phyloP scores from a whole-genome alignment of 2,113 vertebrate species.

The Sapayoa aenigma region DNA sequence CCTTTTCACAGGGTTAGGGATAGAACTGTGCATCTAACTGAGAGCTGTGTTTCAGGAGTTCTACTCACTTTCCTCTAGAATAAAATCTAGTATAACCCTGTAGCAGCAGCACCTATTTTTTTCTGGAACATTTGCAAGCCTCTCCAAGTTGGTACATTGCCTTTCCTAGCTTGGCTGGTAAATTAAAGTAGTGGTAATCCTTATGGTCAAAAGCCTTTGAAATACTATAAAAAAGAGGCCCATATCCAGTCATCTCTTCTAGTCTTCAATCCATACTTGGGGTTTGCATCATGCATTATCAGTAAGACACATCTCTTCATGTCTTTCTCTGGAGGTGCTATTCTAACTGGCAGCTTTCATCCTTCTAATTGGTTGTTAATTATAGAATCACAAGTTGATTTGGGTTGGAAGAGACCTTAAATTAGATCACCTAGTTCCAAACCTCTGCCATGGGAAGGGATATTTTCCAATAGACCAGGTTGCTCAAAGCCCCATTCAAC shows the following conservation, averaged over 20 bases:
- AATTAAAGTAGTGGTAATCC: background rate
- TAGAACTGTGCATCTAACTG: background rate
- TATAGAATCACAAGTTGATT: background rate
- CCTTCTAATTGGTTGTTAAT: background rate
- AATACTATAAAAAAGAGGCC: background rate
- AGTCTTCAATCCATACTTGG: background rate
- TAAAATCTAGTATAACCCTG: background rate
- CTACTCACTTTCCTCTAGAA: background rate
- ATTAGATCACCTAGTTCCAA: background rate
- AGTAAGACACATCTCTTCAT: background rate
- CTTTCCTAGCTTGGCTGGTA: background rate
- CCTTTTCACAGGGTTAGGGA: background rate
- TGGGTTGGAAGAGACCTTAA: background rate
- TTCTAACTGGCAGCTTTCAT: background rate
- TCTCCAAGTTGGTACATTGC: background rate
- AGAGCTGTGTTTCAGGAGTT: background rate
- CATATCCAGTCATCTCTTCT: background rate
- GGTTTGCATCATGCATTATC: background rate
- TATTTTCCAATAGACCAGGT: background rate
- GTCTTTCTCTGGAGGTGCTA: background rate
- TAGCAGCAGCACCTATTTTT: background rate
- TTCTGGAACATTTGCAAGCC: background rate
- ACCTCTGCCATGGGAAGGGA: too few species aligned
- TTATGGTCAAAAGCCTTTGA: background rate
- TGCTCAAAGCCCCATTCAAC: background rate